Percentiles rank a stretch among this genome's conserved stretches.
phyloP scores from a whole-genome alignment of 2,797 vertebrate genomes.

The Gymnopithys bicolor region DNA sequence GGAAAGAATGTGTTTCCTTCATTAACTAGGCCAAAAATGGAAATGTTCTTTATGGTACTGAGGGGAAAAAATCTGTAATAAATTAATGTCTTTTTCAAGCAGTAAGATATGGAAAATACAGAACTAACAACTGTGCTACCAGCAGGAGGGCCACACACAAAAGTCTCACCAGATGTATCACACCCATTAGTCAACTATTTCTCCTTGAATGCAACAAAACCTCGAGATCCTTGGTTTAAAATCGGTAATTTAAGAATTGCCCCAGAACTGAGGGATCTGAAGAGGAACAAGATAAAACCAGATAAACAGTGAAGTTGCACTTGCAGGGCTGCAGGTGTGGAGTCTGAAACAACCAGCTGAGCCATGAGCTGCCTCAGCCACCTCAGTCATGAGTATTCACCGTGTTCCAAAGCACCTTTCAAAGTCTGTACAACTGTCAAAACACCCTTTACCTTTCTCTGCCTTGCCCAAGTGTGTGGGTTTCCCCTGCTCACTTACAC shows the following conservation, averaged over 20 bases:
- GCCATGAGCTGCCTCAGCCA: neutral
- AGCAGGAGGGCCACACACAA: neutral
- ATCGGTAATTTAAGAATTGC: neutral
- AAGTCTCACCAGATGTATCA: neutral
- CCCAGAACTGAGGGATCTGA: neutral
- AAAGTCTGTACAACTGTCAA: conserved; percentile 51
- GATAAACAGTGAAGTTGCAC: neutral
- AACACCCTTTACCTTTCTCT: conserved; percentile 46
- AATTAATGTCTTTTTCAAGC: neutral
- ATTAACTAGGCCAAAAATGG: neutral
- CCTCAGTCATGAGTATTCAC: conserved; percentile 40
- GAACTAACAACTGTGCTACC: neutral
- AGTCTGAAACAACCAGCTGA: neutral
- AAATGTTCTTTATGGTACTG: neutral
- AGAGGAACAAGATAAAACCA: neutral
- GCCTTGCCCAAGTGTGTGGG: conserved; percentile 7
- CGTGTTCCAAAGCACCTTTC: neutral
- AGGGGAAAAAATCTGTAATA: neutral
- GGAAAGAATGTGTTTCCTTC: neutral
- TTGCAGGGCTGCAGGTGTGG: neutral
- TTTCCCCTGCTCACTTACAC: conserved; percentile 17
- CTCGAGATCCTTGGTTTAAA: neutral
- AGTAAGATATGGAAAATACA: neutral
- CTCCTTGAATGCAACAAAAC: neutral
- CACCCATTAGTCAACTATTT: neutral